These are phyloP conservation scores for Oryctes rhinoceros DNA, from an alignment of 1,140 invertebrate genomes.

Conservation along the genomic window DNA sequence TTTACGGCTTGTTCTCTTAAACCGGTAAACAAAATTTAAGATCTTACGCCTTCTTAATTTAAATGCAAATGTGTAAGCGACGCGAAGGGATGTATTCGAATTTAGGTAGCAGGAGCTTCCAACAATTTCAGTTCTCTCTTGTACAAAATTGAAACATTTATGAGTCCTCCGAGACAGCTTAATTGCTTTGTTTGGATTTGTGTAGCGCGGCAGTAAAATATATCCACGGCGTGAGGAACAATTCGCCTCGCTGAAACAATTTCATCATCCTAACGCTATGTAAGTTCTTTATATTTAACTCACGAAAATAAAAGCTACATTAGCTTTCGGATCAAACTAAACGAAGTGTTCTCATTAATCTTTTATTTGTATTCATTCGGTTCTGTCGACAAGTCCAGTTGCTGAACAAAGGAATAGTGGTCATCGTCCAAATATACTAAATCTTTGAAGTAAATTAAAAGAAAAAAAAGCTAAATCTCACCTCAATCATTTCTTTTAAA, in stretches of 20 bases:
- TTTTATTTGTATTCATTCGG: too few relatives aligned
- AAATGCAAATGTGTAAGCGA: constrained; percentile 32
- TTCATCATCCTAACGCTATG: background rate
- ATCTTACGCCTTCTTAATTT: constrained; percentile 37
- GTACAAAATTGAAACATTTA: constrained; percentile 35
- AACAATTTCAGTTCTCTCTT: constrained; percentile 9
- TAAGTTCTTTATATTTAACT: background rate
- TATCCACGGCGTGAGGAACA: constrained; percentile 15
- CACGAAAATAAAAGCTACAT: too few relatives aligned
- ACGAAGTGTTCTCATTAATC: too few relatives aligned
- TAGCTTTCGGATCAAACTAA: too few relatives aligned
- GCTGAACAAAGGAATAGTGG: too few relatives aligned
- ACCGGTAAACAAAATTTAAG: constrained; percentile 36
- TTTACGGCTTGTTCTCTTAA: constrained; percentile 26
- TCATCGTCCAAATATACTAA: too few relatives aligned
- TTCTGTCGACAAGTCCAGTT: too few relatives aligned
- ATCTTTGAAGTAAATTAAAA: too few relatives aligned
- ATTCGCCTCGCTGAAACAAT: constrained; percentile 4
- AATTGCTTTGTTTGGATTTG: constrained; percentile 30
- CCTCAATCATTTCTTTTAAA: too few relatives aligned
- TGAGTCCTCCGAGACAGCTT: constrained; percentile 26
- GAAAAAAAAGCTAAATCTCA: too few relatives aligned
- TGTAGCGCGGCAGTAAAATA: constrained; percentile 8
- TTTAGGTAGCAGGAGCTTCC: background rate
- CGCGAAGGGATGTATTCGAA: constrained; percentile 20